These are phyloP conservation scores for Antitype chi DNA, from an alignment of 2,888 invertebrate genomes.

Conservation along the genomic window DNA sequence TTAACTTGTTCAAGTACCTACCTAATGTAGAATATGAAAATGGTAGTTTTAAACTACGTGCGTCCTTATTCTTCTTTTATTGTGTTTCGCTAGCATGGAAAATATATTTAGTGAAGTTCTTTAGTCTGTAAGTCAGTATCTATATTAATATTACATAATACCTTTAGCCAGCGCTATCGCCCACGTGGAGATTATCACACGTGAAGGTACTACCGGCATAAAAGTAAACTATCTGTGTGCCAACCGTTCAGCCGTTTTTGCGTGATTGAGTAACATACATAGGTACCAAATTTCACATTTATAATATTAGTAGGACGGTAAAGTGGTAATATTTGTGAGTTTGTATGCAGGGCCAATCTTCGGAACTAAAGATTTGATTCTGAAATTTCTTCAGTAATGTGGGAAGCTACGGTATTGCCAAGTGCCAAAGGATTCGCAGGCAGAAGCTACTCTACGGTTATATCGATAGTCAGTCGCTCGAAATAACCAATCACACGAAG, in stretches of 20 bases:
- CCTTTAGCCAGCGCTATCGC: no score
- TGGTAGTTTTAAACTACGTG: neutral
- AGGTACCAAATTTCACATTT: no score
- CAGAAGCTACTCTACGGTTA: neutral
- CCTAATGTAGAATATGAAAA: neutral
- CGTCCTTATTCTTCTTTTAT: neutral
- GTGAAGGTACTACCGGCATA: no score
- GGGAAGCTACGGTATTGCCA: neutral
- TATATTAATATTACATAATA: neutral
- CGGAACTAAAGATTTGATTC: neutral
- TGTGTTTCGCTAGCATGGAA: neutral
- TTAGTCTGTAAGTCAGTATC: neutral
- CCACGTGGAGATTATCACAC: no score
- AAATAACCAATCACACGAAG: conserved; percentile 32
- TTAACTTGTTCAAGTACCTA: conserved; percentile 3
- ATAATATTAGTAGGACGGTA: no score
- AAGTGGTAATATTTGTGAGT: neutral
- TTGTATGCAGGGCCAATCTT: neutral
- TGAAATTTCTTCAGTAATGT: neutral
- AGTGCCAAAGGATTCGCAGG: neutral
- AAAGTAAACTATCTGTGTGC: no score
- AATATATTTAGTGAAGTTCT: neutral
- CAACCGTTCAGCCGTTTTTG: no score
- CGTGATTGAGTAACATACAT: no score
- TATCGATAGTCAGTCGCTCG: neutral